Base-by-base conservation (phyloP, 2,888 invertebrate species). In the Pandemis corylana region DNA sequence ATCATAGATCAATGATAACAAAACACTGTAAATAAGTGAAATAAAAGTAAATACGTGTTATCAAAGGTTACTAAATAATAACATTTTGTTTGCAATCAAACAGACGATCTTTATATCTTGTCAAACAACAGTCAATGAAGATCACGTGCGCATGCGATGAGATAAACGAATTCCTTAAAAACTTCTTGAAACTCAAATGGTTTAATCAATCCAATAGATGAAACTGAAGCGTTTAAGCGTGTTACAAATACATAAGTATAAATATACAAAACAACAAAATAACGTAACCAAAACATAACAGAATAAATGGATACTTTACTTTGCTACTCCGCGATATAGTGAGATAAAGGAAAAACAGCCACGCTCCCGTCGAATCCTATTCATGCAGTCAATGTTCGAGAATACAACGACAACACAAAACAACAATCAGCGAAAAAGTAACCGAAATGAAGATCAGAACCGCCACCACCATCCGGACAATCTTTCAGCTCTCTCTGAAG, bases 41-140 rank as follows among this genome's bases (percentile, higher is more conserved):
- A 51, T 6, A n/a, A 53, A 53, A 53, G 53, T 15, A 13, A 56
- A 7, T 56, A 56, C 7, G 9, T 20, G 6, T 56, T 4, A 15
- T 20, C 2, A 6, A 46, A 20, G 62, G 41, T 36, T n/a, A 41
- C 20, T 13, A 36, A 41, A 62, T 36, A 62, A 62, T 41, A n/a
- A n/a, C n/a, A 62, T 62, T 41, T 62, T 62, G 62, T 62, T 62
- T 62, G 62, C 44, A 64, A 64, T 20, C 46, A 46, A 44, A 64
- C 64, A 64, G 7, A 20, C 46, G n/a, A 9, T 0, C 20, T 41
- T 63, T 15, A 44, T 41, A 56, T 56, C 56, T 63, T 42, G 41
- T 42, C 7, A 42, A 63, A 42, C n/a, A 63, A 63, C 15, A n/a
- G 42, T 42, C 42, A 41, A 63, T 42, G 41, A 42, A 63, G 59